These are phyloP conservation scores for Thunnus albacares DNA, from an alignment of 2,797 vertebrate genomes.

Conservation along the genomic window DNA sequence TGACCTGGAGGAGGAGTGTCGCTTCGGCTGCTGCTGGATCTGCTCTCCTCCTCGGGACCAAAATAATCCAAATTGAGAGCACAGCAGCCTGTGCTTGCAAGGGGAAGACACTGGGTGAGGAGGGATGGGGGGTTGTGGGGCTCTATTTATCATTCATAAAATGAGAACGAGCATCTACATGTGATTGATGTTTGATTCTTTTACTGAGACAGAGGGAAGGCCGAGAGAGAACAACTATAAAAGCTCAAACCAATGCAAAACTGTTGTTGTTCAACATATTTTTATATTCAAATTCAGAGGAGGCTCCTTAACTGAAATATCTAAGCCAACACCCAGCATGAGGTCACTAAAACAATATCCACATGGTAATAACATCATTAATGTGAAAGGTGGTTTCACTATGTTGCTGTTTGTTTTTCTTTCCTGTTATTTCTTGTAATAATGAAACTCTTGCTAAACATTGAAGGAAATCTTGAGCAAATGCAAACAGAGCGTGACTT, in stretches of 20 bases:
- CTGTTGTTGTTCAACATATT: neutral
- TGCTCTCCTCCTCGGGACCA: conserved; percentile 93
- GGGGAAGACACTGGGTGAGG: conserved; percentile 31
- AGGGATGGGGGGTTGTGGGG: neutral
- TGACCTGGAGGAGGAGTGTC: conserved; percentile 93
- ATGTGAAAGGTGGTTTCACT: neutral
- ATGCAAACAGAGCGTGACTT: neutral
- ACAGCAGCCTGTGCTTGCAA: conserved; percentile 87
- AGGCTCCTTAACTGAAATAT: neutral
- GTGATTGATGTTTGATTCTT: neutral
- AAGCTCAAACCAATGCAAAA: conserved; percentile 36
- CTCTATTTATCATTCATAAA: conserved; percentile 25
- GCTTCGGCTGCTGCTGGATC: conserved; percentile 85
- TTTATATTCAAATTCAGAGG: neutral
- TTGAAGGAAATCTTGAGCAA: too few relatives aligned
- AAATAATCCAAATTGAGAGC: conserved; percentile 96
- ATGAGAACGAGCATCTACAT: conserved; percentile 7
- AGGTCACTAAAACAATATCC: neutral
- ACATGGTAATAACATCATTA: neutral
- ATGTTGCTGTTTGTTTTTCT: neutral
- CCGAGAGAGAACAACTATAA: conserved; percentile 33
- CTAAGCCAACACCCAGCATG: too few relatives aligned
- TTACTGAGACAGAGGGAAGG: neutral
- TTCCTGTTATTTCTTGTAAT: too few relatives aligned
- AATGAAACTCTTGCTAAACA: too few relatives aligned